Evolutionary conservation across 2,113 vertebrate species (phyloP).

Genomic region (Geothlypis trichas): DNA sequence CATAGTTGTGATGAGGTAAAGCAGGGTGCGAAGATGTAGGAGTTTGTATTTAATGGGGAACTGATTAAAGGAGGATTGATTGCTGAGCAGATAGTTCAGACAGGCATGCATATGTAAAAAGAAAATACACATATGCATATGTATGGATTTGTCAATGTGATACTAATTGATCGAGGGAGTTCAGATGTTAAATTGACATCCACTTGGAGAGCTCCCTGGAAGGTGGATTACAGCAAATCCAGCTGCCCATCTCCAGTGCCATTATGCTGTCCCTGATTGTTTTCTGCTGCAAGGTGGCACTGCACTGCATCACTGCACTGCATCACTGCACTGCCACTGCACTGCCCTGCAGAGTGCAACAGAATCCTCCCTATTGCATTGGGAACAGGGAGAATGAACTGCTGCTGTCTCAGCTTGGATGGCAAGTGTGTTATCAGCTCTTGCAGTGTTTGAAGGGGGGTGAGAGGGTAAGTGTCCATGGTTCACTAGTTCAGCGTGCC

Average conservation of each 20-base stretch:
- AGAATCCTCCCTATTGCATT: background rate
- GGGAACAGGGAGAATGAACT: conserved; percentile 41
- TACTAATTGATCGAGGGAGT: background rate
- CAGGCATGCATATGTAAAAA: background rate
- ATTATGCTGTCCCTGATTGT: background rate
- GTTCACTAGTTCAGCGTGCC: background rate
- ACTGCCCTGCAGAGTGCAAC: background rate
- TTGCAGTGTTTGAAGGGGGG: background rate
- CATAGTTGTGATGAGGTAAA: background rate
- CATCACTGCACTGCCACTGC: background rate
- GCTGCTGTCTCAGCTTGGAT: conserved; percentile 23
- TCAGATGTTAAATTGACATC: background rate
- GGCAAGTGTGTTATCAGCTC: conserved; percentile 20
- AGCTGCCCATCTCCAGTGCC: background rate
- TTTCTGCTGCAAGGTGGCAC: background rate
- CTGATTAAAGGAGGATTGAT: conserved; percentile 6
- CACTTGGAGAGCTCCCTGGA: background rate
- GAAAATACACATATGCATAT: background rate
- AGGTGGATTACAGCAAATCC: background rate
- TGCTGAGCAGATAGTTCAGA: background rate
- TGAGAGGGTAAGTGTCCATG: conserved; percentile 4
- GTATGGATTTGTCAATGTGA: background rate
- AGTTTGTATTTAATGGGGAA: background rate
- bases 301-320: too few relatives aligned
- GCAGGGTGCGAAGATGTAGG: background rate